These are phyloP conservation scores for Paracyprichromis sp. DNA, from an alignment of 2,113 vertebrate genomes.

Conservation along the genomic window DNA sequence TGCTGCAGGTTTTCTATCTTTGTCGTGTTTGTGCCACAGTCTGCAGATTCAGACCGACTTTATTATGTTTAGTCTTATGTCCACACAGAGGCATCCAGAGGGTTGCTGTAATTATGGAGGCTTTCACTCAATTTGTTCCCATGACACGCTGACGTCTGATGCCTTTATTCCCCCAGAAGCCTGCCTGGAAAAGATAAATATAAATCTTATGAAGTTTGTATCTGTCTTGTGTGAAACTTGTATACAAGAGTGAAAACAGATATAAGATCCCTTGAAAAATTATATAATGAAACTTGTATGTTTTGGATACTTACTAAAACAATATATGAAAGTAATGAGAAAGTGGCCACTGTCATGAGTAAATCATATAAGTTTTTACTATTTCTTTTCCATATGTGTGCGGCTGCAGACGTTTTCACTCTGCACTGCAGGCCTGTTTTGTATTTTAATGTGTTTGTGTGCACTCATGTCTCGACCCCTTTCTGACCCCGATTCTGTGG, in stretches of 20 bases:
- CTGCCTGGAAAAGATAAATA: fast-evolving
- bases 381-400: background rate
- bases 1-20: background rate
- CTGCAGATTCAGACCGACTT: background rate
- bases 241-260: fast-evolving
- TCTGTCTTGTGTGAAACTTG: background rate
- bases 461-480: background rate
- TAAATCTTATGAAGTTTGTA: fast-evolving
- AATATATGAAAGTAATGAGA: background rate
- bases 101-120: background rate
- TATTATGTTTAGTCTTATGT: slow-evolving; percentile 1
- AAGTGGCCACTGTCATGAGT: background rate
- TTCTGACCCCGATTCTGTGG: background rate
- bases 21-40: background rate
- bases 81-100: background rate
- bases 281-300: background rate
- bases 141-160: background rate
- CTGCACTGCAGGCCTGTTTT: fast-evolving
- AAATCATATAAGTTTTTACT: fast-evolving
- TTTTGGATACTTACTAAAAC: background rate
- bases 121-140: background rate
- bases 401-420: background rate
- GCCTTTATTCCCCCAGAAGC: background rate
- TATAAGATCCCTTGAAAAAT: fast-evolving
- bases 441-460: background rate